A percentile compares a stretch with the other conserved stretches of the same genome.
phyloP scores from a whole-genome alignment of 2,113 vertebrate species.

The Dromas ardeola region DNA sequence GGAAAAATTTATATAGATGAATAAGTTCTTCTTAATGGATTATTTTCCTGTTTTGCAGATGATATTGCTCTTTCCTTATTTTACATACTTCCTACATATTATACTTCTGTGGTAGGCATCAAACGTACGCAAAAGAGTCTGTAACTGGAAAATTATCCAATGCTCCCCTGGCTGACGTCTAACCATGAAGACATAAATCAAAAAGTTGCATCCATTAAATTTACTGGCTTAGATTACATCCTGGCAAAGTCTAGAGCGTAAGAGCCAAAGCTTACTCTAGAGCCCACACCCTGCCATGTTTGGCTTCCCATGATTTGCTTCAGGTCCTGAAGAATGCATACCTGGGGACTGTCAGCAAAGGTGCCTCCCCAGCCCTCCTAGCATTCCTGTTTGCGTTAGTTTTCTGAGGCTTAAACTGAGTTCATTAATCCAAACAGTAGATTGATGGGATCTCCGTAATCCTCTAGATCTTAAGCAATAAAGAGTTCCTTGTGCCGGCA shows the following conservation, averaged over 20 bases:
- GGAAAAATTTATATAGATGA: neutral
- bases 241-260: neutral
- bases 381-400: neutral
- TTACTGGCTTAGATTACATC: neutral
- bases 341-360: neutral
- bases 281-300: neutral
- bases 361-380: neutral
- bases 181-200: neutral
- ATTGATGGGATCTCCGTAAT: conserved; percentile 17
- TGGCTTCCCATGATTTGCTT: neutral
- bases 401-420: conserved; percentile 13
- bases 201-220: neutral
- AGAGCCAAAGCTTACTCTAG: neutral
- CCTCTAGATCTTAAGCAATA: conserved; percentile 23
- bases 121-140: neutral
- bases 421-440: conserved; percentile 27
- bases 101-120: neutral
- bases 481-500: conserved; percentile 29
- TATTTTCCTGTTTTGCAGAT: neutral
- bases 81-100: neutral
- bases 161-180: neutral
- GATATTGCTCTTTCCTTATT: neutral
- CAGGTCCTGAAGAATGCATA: neutral
- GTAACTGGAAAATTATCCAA: neutral
- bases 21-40: neutral